A percentile compares a stretch with the other conserved stretches of the same genome.
phyloP scores from a whole-genome alignment of 2,888 invertebrate species.

The Rhodophaea formosa region DNA sequence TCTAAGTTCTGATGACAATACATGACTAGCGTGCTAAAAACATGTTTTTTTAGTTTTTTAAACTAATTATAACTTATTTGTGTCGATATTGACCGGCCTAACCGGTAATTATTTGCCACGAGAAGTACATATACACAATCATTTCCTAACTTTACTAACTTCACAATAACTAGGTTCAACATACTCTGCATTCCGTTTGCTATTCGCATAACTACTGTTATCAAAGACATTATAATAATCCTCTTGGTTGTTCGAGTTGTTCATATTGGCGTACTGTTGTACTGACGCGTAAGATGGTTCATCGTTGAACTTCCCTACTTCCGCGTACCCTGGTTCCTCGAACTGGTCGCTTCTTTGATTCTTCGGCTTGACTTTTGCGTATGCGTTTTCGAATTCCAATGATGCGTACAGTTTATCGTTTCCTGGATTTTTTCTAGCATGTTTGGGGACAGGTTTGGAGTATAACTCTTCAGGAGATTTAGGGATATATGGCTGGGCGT shows the following conservation, averaged over 20 bases:
- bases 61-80: too few relatives aligned
- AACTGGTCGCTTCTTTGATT: neutral
- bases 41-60: too few relatives aligned
- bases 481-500: neutral
- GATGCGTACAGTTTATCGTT: neutral
- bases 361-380: neutral
- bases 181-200: neutral
- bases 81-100: too few relatives aligned
- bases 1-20: too few relatives aligned
- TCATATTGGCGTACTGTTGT: neutral
- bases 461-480: neutral
- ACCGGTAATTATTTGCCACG: too few relatives aligned
- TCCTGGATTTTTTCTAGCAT: neutral
- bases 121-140: too few relatives aligned
- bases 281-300: neutral
- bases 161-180: slow-evolving; percentile 8
- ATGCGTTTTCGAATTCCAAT: neutral
- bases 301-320: neutral
- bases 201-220: neutral
- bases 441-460: neutral
- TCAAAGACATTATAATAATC: neutral
- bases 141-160: neutral
- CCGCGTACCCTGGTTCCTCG: neutral
- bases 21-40: too few relatives aligned
- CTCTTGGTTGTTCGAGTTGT: too few relatives aligned